Evolutionary conservation across 2,113 vertebrate genomes (phyloP).

Genomic region (Malurus melanocephalus): DNA sequence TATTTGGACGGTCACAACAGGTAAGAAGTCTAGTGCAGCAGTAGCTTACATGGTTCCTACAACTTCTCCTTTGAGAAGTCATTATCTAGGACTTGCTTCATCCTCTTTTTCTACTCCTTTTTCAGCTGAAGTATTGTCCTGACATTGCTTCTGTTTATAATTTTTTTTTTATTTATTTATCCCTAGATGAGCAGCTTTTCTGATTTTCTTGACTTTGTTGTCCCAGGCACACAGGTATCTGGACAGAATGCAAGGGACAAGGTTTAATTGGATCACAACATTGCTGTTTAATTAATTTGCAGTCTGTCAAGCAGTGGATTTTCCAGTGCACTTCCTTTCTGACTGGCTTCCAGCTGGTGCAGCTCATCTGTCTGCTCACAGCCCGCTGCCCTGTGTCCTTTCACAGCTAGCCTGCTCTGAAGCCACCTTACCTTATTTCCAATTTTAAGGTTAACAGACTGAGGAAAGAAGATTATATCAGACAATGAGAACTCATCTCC

Average conservation of each 20-base stretch:
- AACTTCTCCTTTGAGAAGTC: neutral
- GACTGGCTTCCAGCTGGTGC: constrained; percentile 2
- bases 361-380: neutral
- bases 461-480: constrained; percentile 15
- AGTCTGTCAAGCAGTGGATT: constrained; percentile 13
- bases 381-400: neutral
- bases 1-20: neutral
- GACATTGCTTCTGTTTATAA: neutral
- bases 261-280: neutral
- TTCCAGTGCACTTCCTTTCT: neutral
- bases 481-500: neutral
- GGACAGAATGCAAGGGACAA: neutral
- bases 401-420: neutral
- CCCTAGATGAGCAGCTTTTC: neutral
- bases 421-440: neutral
- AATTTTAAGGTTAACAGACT: constrained; percentile 37
- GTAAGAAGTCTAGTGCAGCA: neutral
- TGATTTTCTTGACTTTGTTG: neutral
- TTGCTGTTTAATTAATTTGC: constrained; percentile 18
- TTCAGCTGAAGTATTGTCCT: neutral
- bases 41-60: neutral
- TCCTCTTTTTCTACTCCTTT: neutral
- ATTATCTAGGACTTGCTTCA: neutral
- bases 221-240: neutral
- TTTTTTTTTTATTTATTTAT: neutral